Evolutionary conservation across 2,113 vertebrate genomes (phyloP).

Genomic region (Calonectris borealis): DNA sequence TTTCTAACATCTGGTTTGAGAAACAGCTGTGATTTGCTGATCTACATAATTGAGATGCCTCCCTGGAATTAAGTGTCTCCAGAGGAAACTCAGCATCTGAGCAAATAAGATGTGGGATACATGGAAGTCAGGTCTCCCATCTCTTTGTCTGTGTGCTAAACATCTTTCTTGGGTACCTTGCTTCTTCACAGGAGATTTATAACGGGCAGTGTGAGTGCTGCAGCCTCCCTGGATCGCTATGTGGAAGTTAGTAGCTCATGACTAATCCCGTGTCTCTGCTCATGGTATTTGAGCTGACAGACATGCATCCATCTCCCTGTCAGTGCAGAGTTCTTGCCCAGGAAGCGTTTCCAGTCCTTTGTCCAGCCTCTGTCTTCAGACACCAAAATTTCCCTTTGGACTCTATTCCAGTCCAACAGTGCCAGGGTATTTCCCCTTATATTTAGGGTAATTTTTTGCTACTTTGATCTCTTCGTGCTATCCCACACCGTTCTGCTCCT

Average conservation of each 20-base stretch:
- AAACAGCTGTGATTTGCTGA: slow-evolving; percentile 26
- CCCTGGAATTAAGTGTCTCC: background rate
- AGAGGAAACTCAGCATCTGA: background rate
- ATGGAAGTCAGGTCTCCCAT: background rate
- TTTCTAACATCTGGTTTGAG: slow-evolving; percentile 15
- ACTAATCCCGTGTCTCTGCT: background rate
- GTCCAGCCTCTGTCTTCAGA: background rate
- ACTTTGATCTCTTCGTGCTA: background rate
- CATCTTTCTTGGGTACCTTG: background rate
- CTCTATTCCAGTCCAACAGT: background rate
- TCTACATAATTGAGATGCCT: background rate
- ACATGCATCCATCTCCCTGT: background rate
- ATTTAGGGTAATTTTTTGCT: background rate
- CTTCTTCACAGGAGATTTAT: background rate
- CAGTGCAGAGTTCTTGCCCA: background rate
- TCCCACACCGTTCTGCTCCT: background rate
- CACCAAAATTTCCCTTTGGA: background rate
- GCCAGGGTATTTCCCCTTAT: background rate
- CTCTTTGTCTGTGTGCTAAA: background rate
- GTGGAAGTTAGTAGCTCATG: background rate
- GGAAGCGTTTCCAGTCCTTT: background rate
- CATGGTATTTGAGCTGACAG: background rate
- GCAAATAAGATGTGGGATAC: background rate
- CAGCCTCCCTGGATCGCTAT: background rate
- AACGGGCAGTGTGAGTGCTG: background rate